Conservation (phyloP, 2,888 invertebrate genomes). For the Philaethria dido region DNA sequence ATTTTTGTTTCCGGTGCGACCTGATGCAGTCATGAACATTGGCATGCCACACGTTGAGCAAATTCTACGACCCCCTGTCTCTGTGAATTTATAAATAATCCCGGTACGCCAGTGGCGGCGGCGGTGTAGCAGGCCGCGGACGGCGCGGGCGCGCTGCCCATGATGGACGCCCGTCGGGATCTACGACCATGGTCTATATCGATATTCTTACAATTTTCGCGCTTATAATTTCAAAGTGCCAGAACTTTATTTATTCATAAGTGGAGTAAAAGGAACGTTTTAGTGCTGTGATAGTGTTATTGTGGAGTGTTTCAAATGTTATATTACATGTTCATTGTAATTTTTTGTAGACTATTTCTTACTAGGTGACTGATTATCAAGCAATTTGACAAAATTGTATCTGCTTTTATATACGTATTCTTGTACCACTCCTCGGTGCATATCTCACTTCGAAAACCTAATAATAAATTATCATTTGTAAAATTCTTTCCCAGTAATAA, state of each 20-base stretch:
- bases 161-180: slow-evolving; percentile 64
- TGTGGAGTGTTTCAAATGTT: slow-evolving; percentile 1
- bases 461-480: slow-evolving; percentile 59
- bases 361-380: neutral
- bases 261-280: neutral
- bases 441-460: slow-evolving; percentile 58
- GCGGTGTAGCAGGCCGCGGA: slow-evolving; percentile 80
- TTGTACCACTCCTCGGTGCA: neutral
- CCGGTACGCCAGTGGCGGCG: slow-evolving; percentile 81
- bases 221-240: slow-evolving; percentile 11
- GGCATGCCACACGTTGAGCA: slow-evolving; percentile 75
- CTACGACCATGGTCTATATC: slow-evolving; percentile 56
- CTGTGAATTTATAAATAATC: slow-evolving; percentile 82
- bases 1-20: slow-evolving; percentile 69
- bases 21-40: slow-evolving; percentile 67
- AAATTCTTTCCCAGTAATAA: slow-evolving; percentile 56
- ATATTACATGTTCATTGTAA: neutral
- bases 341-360: neutral
- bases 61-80: slow-evolving; percentile 83
- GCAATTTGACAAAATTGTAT: neutral
- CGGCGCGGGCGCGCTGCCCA: slow-evolving; percentile 82
- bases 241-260: neutral
- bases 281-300: slow-evolving; percentile 33
- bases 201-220: slow-evolving; percentile 38
- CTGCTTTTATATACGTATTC: neutral